Evolutionary conservation across 2,113 vertebrate species (phyloP), one percentile per base, ranked within the genome.

Genomic region (Chauna torquata): DNA sequence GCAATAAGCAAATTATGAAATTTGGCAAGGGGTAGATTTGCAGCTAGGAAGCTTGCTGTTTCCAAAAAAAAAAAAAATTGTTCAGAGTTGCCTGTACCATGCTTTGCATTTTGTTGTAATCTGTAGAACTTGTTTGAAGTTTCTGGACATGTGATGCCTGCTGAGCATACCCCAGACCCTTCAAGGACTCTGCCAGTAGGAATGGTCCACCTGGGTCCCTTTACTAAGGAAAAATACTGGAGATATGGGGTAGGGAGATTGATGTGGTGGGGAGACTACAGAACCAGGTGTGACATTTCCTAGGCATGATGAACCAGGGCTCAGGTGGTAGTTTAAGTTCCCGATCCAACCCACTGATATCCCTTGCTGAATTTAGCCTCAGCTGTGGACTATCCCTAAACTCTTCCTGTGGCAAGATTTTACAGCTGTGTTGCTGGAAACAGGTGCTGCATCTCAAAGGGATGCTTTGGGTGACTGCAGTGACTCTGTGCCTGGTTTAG

Each of bases 1-100:
- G 59, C 44, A 86, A 72, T 30, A 82, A 91, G 66, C 34, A 88
- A 71, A 86, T 83, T 3, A 74, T 82, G 59, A 78, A 86, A 82
- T 84, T 54, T 65, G 57, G 18, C 86, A 93, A 44, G 7, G 40
- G 38, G 23, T 44, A 71, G 18, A 64, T 64, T 42, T 77, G 54
- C 45, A 85, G 27, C 57, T 69, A 74, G 30, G 57, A 84, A 84
- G 47, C 16, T 78, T 80, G 13, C 14, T 61, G 34, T 28, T 12
- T 75, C 45, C 36, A 12, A 74, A 77, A 72, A 79, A 2, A 77
- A 72, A 79, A 2, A 16, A 42, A 50, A 32, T 12, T 70, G 7
- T 62, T 82, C 59, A 76, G 61, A 61, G 32, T 12, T 45, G 36
- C 18, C 57, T 69, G 44, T 25, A 22, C 22, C 11, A 52, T 88